Evolutionary conservation across 2,797 vertebrate genomes (phyloP), one percentile per base, ranked within the genome.

Genomic region (Siniperca scherzeri): DNA sequence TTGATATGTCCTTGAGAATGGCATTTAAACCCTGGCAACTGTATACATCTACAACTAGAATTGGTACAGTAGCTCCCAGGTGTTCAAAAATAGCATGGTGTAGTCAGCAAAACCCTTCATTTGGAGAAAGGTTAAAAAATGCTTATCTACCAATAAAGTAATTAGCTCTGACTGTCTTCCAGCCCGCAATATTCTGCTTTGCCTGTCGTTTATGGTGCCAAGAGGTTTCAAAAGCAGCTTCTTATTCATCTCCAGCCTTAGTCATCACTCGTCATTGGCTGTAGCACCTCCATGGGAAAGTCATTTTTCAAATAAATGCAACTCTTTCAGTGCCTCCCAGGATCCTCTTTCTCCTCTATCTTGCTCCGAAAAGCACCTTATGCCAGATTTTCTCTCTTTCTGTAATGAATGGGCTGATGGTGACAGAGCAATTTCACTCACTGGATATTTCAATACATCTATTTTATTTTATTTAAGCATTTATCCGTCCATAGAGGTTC

Each of bases 91-190:
- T 50, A 82, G 64, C 60, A 36, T 0, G 2, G 42, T 30, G 27
- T 30, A 38, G 77, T 84, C 81, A 89, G 83, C 78, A 82, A 67
- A 87, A 69, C 25, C 25, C 16, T 78, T 66, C 46, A 82, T 89
- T 85, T 82, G 30, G 36, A 77, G 57, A 79, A 81, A 84, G 79
- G 50, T 85, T 69, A 56, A 85, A 81, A 83, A 86, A 72, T 78
- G 82, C 89, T 87, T 85, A 88, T 88, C 89, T 85, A 77, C 76
- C 80, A 64, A 59, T 80, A 71, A 90, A 88, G 85, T 86, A 87
- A 93, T 90, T 88, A 88, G 65, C 76, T 84, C 25, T 14, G 73
- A 53, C 75, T 50, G 75, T 87, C 84, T 82, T 76, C 83, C 17
- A 14, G 75, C 44, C 36, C 19, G 17, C 70, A 4, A 64, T 13